phyloP scores from a whole-genome alignment of 1,140 invertebrate genomes.

The Araneus ventricosus region DNA sequence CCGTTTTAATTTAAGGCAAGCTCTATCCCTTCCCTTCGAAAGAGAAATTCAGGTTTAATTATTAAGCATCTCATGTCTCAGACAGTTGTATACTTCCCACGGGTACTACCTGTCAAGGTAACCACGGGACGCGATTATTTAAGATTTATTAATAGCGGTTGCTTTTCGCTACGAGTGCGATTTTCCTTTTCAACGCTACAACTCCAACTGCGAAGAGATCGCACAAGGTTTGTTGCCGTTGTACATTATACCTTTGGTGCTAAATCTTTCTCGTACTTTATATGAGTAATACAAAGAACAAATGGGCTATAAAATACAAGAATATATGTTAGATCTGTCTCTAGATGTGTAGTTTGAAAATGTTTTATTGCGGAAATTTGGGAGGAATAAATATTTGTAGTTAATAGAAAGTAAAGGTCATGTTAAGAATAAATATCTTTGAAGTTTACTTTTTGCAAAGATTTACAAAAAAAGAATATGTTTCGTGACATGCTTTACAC shows the following conservation, averaged over 20 bases:
- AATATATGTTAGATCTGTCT: too few relatives aligned
- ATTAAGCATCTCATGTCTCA: slow-evolving; percentile 36
- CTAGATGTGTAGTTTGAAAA: too few relatives aligned
- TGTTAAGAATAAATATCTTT: too few relatives aligned
- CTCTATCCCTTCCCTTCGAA: not conserved
- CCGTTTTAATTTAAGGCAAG: not conserved
- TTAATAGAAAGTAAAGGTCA: too few relatives aligned
- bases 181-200: not conserved
- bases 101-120: slow-evolving; percentile 26
- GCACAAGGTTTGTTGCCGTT: not conserved
- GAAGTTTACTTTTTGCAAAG: too few relatives aligned
- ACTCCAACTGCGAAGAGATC: not conserved
- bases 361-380: too few relatives aligned
- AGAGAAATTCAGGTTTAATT: slow-evolving; percentile 37
- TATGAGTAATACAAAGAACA: too few relatives aligned
- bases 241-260: not conserved
- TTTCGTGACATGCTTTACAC: too few relatives aligned
- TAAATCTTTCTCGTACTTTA: not conserved
- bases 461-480: too few relatives aligned
- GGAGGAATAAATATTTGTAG: too few relatives aligned
- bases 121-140: slow-evolving; percentile 13
- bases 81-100: slow-evolving; percentile 42
- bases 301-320: too few relatives aligned
- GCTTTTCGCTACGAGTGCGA: not conserved
- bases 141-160: slow-evolving; percentile 28